Evolutionary conservation across 2,888 invertebrate genomes (phyloP).

Genomic region (Aspidiotus rigidus): DNA sequence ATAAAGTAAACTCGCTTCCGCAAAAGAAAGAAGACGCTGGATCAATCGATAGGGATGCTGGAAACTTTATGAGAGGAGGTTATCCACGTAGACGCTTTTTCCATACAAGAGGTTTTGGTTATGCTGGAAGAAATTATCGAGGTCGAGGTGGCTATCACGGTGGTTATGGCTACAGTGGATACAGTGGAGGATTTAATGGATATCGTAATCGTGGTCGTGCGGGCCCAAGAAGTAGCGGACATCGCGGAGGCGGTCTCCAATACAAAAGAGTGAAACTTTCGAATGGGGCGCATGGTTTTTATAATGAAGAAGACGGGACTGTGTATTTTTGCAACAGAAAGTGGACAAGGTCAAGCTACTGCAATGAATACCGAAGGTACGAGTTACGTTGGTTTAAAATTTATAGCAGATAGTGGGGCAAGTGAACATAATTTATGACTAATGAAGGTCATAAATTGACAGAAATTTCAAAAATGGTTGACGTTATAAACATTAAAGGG

Average conservation of each 20-base stretch:
- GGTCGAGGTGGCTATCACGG: too few relatives aligned
- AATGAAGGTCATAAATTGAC: background rate
- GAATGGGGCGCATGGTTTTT: background rate
- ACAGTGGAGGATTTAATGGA: background rate
- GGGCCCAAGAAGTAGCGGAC: too few relatives aligned
- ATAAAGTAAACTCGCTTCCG: too few relatives aligned
- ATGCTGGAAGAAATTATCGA: background rate
- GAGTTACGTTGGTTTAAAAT: too few relatives aligned
- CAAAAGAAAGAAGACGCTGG: too few relatives aligned
- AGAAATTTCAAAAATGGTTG: background rate
- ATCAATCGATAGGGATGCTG: too few relatives aligned
- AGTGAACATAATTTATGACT: background rate
- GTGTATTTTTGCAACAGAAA: background rate
- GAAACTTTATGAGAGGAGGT: too few relatives aligned
- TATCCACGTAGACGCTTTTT: too few relatives aligned
- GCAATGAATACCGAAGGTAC: background rate
- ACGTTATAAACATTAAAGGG: background rate
- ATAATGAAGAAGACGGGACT: background rate
- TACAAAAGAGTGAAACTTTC: background rate
- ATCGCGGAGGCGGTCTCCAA: background rate
- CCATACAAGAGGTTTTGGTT: too few relatives aligned
- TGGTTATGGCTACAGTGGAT: background rate
- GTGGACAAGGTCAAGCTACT: background rate
- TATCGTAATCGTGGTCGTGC: too few relatives aligned
- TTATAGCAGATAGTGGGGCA: background rate